Base-by-base conservation (phyloP, 1,140 invertebrate species). In the Ectropis grisescens region DNA sequence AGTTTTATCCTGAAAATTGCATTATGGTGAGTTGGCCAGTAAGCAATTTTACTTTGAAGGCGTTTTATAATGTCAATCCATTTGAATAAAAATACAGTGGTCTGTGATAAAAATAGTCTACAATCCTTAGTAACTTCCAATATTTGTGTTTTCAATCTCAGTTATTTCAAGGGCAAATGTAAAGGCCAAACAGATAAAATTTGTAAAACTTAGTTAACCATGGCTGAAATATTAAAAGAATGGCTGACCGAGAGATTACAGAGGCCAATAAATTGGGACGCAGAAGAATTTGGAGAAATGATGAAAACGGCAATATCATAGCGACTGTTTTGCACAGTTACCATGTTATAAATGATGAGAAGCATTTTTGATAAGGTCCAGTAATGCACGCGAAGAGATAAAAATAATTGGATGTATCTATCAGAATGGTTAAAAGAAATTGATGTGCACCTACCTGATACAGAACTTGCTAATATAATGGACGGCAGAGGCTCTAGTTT, bases 351-450 rank as follows among this genome's bases (percentile, higher is more conserved):
- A 64, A 69, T 27, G 69, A 76, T 6, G 72, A 81, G 29, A 62
- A 78, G 41, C 43, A 56, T 45, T 67, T 51, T 32, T 72, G 3
- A 70, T 81, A 29, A 54, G 62, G 31, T 35, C 66, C 12, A 78
- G 80, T 13, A 62, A 82, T 13, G 61, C 78, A 24, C 49, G 66
- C 1, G 64, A 75, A 5, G 57, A 85, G 13, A 64, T 81, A 26
- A 82, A 31, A 79, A 74, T 12, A 87, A 87, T 40, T 78, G 86
- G 52, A 80, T 65, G 33, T 59, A 81, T 36, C 48, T 88, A 13
- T 46, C 40, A 1, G 37, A 76, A 23, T 87, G 85, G 86, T 37
- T 87, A 12, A 55, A 54, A 10, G 61, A 79, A 25, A 50, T 88
- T 1, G 76, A 82, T 27, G 74, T 88, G 8, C 52, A 69, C 4